Evolutionary conservation across 2,113 vertebrate species (phyloP), one percentile per base, ranked within the genome.

Genomic region (Buteo buteo): DNA sequence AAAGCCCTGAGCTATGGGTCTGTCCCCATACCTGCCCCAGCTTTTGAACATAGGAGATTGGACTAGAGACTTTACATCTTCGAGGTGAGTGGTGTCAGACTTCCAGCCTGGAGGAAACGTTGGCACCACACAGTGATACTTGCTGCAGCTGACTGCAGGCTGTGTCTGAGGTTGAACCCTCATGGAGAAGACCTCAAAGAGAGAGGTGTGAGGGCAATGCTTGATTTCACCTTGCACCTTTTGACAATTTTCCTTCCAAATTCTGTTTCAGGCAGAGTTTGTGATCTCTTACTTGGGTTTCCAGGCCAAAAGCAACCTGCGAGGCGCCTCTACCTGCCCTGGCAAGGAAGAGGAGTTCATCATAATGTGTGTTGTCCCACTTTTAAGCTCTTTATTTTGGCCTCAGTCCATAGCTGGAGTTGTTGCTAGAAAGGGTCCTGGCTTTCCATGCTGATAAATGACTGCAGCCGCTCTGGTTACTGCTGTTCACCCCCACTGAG

Each of bases 81-180:
- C 49, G 10, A 32, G 31, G 26, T 54, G 57, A 71, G 31, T 24
- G 7, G 4, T 80, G 17, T 64, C 42, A 21, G 40, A 42, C 50
- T 73, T 42, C 32, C 16, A 73, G 31, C 79, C 54, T 31, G 64
- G 66, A 47, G 45, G 36, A 44, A 29, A 3, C 6, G 0, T 36
- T n/a, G 40, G 25, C 16, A 28, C 32, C 9, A 4, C 0, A 0
- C 49, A 13, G 26, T 31, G 36, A 3, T 61, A 4, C 18, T 81
- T 85, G 65, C 54, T 50, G 36, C 15, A 6, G 45, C 57, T 79
- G 47, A 9, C 70, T 21, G 10, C 54, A 40, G 70, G 42, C 32
- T 74, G 62, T 2, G 2, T 36, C 69, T 76, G 52, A 58, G 36
- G n/a, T 36, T 72, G 29, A 25, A 80, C 61, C 21, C 28, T 62